Base-by-base conservation (phyloP, 1,140 invertebrate genomes). In the Mercenaria mercenaria region DNA sequence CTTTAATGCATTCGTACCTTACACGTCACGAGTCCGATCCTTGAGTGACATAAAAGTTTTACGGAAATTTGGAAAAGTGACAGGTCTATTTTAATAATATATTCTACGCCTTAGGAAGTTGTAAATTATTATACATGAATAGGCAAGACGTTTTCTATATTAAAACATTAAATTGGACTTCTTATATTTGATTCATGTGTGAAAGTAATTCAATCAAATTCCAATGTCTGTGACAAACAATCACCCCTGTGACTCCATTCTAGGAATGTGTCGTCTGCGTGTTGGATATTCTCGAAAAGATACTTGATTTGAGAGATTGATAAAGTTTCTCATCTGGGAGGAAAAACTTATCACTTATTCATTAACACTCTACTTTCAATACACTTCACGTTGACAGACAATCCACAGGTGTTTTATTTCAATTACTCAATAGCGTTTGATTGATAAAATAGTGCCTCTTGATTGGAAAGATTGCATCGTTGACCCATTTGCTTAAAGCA, bases 371-470 rank as follows among this genome's bases (percentile, higher is more conserved):
- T 52, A 39, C 50, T 72, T 86, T 26, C 50, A 34, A 50, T 74
- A n/a, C 47, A 41, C 72, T 77, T 76, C 47, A 1, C 34, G 50
- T 52, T 86, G 47, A 47, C 84, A 52, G 43, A 59, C 43, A 77
- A 76, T 76, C 32, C 84, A 59, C 72, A 56, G 84, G 72, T 76
- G 84, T 72, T 72, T 59, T 59, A 50, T 74, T 86, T 77, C 84
- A 86, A 86, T 86, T 86, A 86, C 84, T 86, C 69, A 74, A 69
- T 84, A 84, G 41, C 39, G 20, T 69, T 84, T 84, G 52, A 81
- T n/a, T 72, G 67, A 72, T 72, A 72, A 72, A 72, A 72, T 72
- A 39, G 67, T 72, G 67, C n/a, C 67, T 72, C 67, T 72, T 72
- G 34, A 72, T 72, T 72, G 67, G 67, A 72, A 47, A 47, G 67